Evolutionary conservation across 2,113 vertebrate genomes (phyloP), one percentile per base, ranked within the genome.

Genomic region (Pelmatolapia mariae): DNA sequence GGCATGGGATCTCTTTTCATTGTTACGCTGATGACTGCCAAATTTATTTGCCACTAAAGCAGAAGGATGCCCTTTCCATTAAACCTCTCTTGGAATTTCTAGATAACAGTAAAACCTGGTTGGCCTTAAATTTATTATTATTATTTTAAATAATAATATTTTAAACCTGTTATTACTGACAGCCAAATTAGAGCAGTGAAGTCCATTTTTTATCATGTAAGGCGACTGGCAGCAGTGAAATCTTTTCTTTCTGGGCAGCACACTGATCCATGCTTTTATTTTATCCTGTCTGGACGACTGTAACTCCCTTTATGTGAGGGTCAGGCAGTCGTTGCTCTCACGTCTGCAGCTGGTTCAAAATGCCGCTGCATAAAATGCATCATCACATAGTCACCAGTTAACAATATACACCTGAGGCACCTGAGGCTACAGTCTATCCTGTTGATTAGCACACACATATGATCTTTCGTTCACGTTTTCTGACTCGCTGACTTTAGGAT

Each of bases 271-370:
- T 59, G 26, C 56, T 53, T 53, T 53, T 53, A n/a, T 53, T 53
- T 53, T n/a, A 53, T 53, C 52, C 19, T n/a, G 52, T 53, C 19
- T 53, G 3, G 5, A n/a, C 5, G 5, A 53, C 52, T n/a, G 19
- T 53, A 53, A 53, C 52, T 59, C 26, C 13, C 8, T 59, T 59
- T 59, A 18, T 59, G 26, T 31, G 56, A 31, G 15, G 26, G 26
- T 59, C 26, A 59, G 56, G 26, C 56, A 59, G 0, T 59, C 2
- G 0, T 59, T 59, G 56, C 13, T 57, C 3, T 59, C 56, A 29
- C 26, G 16, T 59, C 56, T 59, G 56, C 56, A 59, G 56, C 56
- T 9, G 26, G 5, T 29, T 59, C 0, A 59, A 59, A 59, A 29
- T 29, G 7, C 56, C 13, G 4, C 56, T 59, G 7, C 24, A 29